Percentiles rank a stretch among this genome's conserved stretches.
Conservation (phyloP, 2,113 vertebrate genomes). For the Chlorodrepanis virens region DNA sequence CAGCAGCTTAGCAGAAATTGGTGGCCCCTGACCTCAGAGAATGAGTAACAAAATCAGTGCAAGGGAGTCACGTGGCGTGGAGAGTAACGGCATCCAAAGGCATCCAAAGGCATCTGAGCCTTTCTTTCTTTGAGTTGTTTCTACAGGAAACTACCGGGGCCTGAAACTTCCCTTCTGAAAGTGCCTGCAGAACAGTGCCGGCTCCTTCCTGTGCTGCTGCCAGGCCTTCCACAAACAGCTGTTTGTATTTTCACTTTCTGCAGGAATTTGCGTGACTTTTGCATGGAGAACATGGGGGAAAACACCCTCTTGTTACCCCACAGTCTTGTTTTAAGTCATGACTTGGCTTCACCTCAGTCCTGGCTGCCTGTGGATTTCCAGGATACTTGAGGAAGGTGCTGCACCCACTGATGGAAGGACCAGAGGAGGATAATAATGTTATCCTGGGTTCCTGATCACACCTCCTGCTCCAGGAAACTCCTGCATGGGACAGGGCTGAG, state of each 20-base stretch:
- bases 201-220: background rate
- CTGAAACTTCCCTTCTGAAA: background rate
- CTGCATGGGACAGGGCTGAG: background rate
- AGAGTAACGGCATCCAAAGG: background rate
- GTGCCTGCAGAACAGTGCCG: accelerated
- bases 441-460: background rate
- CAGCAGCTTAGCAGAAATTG: background rate
- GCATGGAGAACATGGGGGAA: accelerated
- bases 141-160: background rate
- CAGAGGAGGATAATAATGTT: background rate
- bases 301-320: background rate
- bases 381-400: background rate
- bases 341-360: background rate
- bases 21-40: background rate
- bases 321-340: background rate
- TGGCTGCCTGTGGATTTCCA: background rate
- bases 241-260: background rate
- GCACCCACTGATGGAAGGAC: background rate
- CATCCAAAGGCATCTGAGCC: background rate
- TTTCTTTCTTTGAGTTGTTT: background rate
- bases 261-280: background rate
- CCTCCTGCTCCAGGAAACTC: background rate
- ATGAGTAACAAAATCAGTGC: background rate
- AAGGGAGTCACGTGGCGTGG: background rate
- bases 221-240: background rate